Conservation (phyloP, 2,113 vertebrate species). For the Acrocephalus arundinaceus region DNA sequence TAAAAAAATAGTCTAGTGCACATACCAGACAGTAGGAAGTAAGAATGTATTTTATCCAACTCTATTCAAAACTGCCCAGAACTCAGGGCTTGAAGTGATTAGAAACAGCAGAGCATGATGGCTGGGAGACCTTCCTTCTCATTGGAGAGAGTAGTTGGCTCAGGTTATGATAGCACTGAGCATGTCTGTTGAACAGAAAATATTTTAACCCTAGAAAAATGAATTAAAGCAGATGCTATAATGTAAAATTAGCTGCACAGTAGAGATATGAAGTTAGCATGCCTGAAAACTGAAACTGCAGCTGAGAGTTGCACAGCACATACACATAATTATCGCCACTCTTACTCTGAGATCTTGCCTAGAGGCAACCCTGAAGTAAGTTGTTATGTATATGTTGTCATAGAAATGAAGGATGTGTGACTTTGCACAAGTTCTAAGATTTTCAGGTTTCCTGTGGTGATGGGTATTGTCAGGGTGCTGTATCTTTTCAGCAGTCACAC, state of each 20-base stretch:
- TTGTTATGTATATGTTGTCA: not conserved
- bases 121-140: not conserved
- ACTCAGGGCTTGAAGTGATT: not conserved
- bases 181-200: not conserved
- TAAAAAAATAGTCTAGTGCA: slow-evolving; percentile 36
- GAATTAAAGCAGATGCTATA: not conserved
- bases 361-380: not conserved
- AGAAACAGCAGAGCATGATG: not conserved
- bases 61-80: not conserved
- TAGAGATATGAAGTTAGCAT: not conserved
- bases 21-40: slow-evolving; percentile 41
- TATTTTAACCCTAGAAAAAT: not conserved
- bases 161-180: not conserved
- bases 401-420: not conserved
- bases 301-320: not conserved
- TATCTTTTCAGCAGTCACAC: not conserved
- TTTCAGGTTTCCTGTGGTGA: not conserved
- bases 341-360: not conserved
- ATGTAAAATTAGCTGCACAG: not conserved
- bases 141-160: not conserved
- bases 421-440: not conserved
- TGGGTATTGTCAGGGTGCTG: not conserved
- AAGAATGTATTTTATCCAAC: slow-evolving; percentile 5
- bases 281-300: not conserved
- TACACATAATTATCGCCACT: not conserved